Evolutionary conservation across 30 jellyfish, hydroid and myxozoan genomes (phyloP).

Genomic region (Aurelia aurita): DNA sequence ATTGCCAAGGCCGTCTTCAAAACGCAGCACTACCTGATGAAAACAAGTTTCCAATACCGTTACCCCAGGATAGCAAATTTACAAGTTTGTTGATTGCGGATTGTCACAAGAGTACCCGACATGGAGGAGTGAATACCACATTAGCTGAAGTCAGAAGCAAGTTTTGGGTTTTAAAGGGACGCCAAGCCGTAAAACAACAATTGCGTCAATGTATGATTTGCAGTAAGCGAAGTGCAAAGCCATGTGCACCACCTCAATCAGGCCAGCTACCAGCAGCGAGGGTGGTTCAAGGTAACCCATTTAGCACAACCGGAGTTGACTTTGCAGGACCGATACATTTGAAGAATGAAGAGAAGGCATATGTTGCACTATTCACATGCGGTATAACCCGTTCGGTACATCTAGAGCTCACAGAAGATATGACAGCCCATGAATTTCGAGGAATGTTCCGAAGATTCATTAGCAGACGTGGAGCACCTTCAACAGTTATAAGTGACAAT

Average conservation of each 20-base stretch:
- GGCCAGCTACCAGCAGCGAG: slow-evolving; percentile 41
- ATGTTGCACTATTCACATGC: slow-evolving; percentile 51
- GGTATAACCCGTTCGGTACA: slow-evolving; percentile 41
- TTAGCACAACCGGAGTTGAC: slow-evolving; percentile 24
- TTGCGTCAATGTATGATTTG: too few relatives aligned
- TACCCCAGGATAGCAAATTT: slow-evolving; percentile 33
- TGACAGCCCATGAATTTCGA: slow-evolving; percentile 34
- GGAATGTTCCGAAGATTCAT: slow-evolving; percentile 35
- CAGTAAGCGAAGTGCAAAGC: too few relatives aligned
- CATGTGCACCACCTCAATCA: slow-evolving; percentile 6
- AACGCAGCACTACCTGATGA: slow-evolving; percentile 13
- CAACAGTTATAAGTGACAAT: slow-evolving; percentile 29
- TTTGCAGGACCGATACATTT: slow-evolving; percentile 42
- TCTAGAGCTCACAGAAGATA: slow-evolving; percentile 21
- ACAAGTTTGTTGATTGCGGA: slow-evolving; percentile 35
- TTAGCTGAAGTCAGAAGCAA: slow-evolving; percentile 30
- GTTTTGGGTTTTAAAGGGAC: too few relatives aligned
- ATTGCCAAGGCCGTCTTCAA: slow-evolving; percentile 44
- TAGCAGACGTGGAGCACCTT: slow-evolving; percentile 42
- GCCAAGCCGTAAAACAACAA: too few relatives aligned
- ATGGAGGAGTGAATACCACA: slow-evolving; percentile 29
- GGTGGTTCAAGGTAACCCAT: slow-evolving; percentile 29
- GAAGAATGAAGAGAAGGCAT: slow-evolving; percentile 23
- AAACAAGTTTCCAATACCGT: slow-evolving; percentile 32
- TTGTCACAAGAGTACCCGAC: slow-evolving; percentile 29